These are phyloP conservation scores for Drosophila gunungcola DNA, from an alignment of 1,140 invertebrate species.

Conservation along the genomic window DNA sequence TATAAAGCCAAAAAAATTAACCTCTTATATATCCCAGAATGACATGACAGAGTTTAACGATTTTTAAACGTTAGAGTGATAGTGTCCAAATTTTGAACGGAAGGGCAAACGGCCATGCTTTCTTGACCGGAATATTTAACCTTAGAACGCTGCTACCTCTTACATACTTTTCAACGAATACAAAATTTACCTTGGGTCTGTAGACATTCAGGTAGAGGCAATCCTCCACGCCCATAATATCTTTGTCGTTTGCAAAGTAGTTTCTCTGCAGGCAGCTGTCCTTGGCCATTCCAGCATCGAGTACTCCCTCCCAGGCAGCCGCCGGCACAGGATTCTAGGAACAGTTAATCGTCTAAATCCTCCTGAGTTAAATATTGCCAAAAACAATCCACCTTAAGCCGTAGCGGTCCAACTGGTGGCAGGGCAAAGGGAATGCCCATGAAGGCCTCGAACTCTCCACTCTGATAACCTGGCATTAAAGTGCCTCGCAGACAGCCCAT, in stretches of 20 bases:
- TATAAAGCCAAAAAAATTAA: too few relatives aligned
- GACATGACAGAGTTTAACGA: too few relatives aligned
- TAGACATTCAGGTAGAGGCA: constrained; percentile 88
- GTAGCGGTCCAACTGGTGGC: constrained; percentile 63
- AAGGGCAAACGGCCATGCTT: too few relatives aligned
- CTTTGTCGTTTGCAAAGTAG: constrained; percentile 16
- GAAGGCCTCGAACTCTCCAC: constrained; percentile 62
- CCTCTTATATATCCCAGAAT: too few relatives aligned
- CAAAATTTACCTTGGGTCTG: constrained; percentile 78
- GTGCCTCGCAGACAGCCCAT: constrained; percentile 65
- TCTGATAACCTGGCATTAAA: constrained; percentile 46
- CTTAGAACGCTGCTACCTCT: too few relatives aligned
- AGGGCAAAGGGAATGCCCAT: constrained; percentile 78
- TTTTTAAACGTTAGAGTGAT: too few relatives aligned
- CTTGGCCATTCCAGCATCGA: constrained; percentile 45
- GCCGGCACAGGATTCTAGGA: constrained; percentile 64
- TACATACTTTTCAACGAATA: too few relatives aligned
- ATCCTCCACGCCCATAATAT: constrained; percentile 85
- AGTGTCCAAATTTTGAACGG: too few relatives aligned
- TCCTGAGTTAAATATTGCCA: too few relatives aligned
- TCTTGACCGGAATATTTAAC: too few relatives aligned
- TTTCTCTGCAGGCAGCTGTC: constrained; percentile 66
- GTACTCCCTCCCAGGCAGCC: constrained; percentile 45
- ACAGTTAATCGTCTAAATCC: not conserved
- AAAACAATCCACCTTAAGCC: constrained; percentile 53